phyloP scores from a whole-genome alignment of 1,140 invertebrate genomes.

The Trigoniulus corallinus region DNA sequence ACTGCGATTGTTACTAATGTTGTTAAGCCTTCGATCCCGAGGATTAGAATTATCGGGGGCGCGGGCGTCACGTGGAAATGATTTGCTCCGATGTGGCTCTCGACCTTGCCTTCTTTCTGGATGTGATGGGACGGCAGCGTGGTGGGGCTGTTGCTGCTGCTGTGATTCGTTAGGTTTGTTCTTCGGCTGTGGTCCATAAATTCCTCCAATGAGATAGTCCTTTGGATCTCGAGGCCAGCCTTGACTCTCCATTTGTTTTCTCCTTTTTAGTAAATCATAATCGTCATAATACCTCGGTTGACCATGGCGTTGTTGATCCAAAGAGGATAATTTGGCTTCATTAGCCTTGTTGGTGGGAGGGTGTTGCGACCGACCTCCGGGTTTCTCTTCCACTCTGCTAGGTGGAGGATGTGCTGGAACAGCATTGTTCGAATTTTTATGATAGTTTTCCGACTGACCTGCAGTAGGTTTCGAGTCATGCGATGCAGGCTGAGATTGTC shows the following conservation, averaged over 20 bases:
- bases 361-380: not conserved
- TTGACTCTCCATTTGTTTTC: not conserved
- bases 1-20: no score
- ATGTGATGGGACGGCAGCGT: not conserved
- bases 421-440: not conserved
- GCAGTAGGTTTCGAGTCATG: not conserved
- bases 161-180: not conserved
- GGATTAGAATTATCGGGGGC: no score
- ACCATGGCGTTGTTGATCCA: not conserved
- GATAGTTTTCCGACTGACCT: not conserved
- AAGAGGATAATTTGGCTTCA: not conserved
- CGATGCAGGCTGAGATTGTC: not conserved
- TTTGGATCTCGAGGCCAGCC: not conserved
- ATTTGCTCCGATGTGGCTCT: not conserved
- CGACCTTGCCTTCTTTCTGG: not conserved
- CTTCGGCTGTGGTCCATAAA: slow-evolving; percentile 1
- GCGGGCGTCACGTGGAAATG: not conserved
- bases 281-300: not conserved
- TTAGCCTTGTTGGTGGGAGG: not conserved
- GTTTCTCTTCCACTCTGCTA: not conserved
- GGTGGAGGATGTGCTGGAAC: not conserved
- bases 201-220: not conserved
- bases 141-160: not conserved
- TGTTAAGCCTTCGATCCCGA: no score
- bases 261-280: not conserved